Base-by-base conservation (phyloP, 2,797 vertebrate genomes). In the Sebastolobus alascanus region DNA sequence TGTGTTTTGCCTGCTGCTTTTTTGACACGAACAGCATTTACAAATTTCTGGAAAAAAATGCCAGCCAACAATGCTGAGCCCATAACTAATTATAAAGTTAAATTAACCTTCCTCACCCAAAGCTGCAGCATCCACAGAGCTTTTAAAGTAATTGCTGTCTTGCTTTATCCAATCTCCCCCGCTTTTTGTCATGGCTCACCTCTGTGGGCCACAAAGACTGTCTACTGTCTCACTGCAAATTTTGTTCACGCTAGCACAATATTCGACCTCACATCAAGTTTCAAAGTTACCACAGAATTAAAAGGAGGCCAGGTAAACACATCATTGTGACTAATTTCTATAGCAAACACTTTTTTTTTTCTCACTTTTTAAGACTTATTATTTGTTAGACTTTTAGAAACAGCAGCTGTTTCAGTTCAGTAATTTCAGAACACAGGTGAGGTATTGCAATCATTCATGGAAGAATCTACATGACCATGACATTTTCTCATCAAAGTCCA, bases 81-180 rank as follows among this genome's bases (percentile, higher is more conserved):
- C 46, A 16, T 8, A 77, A 12, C 6, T 2, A 55, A 60, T 58
- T 61, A 29, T 29, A 27, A n/a, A 46, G 6, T 12, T 0, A n/a
- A 61, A 71, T 74, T 38, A 38, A 77, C 66, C 58, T 58, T 14
- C 22, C 68, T n/a, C 54, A 85, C 52, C 43, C 16, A 40, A 2
- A 58, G 37, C 61, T 77, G 37, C 61, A 58, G 14, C 13, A 14
- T 5, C 56, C 35, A 16, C 29, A 4, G 22, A 14, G 50, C 12
- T 43, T 29, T 20, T 63, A 1, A 14, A 27, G 50, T n/a, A 38
- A 74, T 55, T 46, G 40, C 35, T 13, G 6, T 33, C 6, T 50
- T 66, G 55, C 35, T 54, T 60, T 13, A 31, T 67, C 8, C 18
- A 52, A 13, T 58, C 77, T 22, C 35, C 27, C 50, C 14, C 2